phyloP scores from a whole-genome alignment of 92 coral and sea anemone genomes.

The Bergia sp. region DNA sequence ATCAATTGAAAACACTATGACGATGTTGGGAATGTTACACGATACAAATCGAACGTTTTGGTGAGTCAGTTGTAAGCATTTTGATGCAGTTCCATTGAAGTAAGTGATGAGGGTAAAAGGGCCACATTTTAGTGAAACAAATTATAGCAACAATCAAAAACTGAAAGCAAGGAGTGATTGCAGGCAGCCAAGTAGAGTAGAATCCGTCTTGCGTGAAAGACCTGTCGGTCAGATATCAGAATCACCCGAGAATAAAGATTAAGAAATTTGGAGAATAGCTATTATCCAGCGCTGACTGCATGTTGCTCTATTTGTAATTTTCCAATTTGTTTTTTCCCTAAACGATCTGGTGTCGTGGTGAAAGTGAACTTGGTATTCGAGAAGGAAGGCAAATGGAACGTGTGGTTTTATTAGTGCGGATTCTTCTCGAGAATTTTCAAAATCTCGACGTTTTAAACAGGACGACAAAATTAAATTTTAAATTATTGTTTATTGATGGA shows the following conservation, averaged over 20 bases:
- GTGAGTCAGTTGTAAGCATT: neutral
- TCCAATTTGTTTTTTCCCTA: neutral
- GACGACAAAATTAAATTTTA: neutral
- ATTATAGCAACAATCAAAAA: neutral
- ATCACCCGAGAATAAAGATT: neutral
- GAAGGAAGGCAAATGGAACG: neutral
- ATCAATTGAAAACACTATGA: conserved; percentile 6
- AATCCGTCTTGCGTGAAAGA: neutral
- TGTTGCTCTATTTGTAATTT: neutral
- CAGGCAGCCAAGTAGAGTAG: neutral
- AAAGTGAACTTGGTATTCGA: neutral
- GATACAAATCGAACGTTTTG: neutral
- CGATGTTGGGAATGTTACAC: neutral
- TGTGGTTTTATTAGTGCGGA: neutral
- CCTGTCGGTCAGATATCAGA: neutral
- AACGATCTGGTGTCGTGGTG: neutral
- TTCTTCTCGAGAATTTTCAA: neutral
- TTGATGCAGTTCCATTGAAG: neutral
- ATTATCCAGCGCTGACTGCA: neutral
- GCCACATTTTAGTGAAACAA: neutral
- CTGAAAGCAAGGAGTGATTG: neutral
- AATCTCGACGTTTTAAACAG: neutral
- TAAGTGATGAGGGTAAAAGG: neutral
- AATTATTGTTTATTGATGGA: neutral
- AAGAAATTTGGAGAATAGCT: neutral